phyloP scores from a whole-genome alignment of 2,797 vertebrate species.

The Hoplostethus mediterraneus region DNA sequence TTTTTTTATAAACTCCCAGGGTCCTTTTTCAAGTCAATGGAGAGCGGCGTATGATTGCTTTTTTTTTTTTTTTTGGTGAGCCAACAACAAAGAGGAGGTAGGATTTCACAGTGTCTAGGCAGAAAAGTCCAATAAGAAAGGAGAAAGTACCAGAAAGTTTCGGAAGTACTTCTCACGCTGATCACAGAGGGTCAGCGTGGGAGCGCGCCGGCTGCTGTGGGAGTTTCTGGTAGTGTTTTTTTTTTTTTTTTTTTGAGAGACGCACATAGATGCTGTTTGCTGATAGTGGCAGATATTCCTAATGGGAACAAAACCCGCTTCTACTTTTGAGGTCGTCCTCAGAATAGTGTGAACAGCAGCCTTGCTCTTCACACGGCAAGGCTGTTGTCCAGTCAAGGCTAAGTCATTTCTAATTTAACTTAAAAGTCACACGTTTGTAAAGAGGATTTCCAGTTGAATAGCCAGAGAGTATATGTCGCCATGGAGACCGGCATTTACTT shows the following conservation, averaged over 20 bases:
- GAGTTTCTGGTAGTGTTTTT: neutral
- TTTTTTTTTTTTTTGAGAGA: neutral
- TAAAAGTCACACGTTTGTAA: too few relatives aligned
- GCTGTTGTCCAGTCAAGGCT: conserved; percentile 4
- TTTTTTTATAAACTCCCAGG: too few relatives aligned
- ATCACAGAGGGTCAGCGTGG: too few relatives aligned
- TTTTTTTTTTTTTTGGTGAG: too few relatives aligned
- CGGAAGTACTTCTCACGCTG: too few relatives aligned
- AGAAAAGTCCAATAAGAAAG: too few relatives aligned
- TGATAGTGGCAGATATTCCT: neutral
- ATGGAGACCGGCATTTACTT: neutral
- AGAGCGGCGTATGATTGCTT: too few relatives aligned
- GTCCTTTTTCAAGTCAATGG: neutral
- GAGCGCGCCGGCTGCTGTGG: neutral
- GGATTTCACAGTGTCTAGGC: too few relatives aligned
- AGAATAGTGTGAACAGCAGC: too few relatives aligned
- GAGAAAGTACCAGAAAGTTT: too few relatives aligned
- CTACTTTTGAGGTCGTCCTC: too few relatives aligned
- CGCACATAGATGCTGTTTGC: neutral
- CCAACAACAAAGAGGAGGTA: neutral
- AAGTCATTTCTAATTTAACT: too few relatives aligned
- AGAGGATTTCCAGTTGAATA: neutral
- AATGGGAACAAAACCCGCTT: neutral
- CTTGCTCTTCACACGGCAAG: conserved; percentile 6
- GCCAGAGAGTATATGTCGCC: neutral